Evolutionary conservation across 2,888 invertebrate genomes (phyloP), one percentile per base, ranked within the genome.

Genomic region (Nemapogon koenigi): DNA sequence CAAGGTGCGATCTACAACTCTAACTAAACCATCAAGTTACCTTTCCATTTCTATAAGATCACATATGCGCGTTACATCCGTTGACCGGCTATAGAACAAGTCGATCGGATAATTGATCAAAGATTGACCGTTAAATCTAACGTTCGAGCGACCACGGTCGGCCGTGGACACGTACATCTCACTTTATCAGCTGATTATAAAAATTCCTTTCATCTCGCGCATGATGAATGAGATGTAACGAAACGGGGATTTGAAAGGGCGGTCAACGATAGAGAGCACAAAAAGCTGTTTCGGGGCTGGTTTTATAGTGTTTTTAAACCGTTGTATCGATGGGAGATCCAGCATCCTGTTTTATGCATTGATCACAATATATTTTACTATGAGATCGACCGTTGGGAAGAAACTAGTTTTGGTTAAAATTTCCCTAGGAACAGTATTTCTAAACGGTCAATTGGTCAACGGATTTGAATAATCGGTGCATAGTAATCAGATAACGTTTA

Each of bases 341-440:
- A 75, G 76, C 78, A 71, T 75, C 78, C 76, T 75, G 76, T 76
- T 73, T 59, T 73, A 61, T 58, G 69, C 67, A 62, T 60, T 63
- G 62, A 67, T 66, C 66, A 63, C 73, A 71, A 70, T 70, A 65
- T 53, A 57, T 48, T 53, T 67, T 22, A 6, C 65, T 65, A 62
- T 58, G 62, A 52, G 63, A 61, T 53, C 57, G 62, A 54, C 63
- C 66, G 69, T 70, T 60, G 63, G 58, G 49, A 53, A 49, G 55
- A 71, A 78, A 76, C 76, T 69, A 69, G 76, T 78, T 75, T 72
- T 53, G 59, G 55, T 49, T n/a, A 54, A 59, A 57, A 60, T 61
- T 58, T 67, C 68, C 64, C 66, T 59, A 55, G 57, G n/a, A 40
- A 18, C 40, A 36, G 35, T 25, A 22, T 26, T 40, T 16, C 16